Conservation (phyloP, 2,113 vertebrate genomes). For the Megaceryle torquata region DNA sequence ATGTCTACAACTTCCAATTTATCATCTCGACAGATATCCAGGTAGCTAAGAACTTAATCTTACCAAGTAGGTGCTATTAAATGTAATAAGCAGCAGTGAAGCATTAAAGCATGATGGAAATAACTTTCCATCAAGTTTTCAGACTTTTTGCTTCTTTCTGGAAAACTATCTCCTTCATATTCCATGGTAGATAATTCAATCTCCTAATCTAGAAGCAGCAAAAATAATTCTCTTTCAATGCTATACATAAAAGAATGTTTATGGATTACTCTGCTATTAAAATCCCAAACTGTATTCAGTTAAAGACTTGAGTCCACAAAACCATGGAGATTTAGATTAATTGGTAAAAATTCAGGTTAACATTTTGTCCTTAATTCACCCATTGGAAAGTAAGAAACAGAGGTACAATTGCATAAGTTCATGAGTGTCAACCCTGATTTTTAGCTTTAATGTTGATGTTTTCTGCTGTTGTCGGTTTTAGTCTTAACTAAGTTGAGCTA, state of each 20-base stretch:
- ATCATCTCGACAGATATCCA: background rate
- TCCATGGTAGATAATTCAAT: background rate
- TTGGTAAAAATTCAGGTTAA: constrained; percentile 3
- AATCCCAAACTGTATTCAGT: background rate
- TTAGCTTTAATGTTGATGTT: background rate
- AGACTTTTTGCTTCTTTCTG: background rate
- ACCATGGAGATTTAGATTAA: background rate
- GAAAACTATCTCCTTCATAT: background rate
- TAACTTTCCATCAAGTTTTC: background rate
- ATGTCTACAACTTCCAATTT: background rate
- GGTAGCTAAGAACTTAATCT: background rate
- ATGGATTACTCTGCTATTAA: background rate
- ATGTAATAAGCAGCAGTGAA: background rate
- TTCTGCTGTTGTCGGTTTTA: constrained; percentile 26
- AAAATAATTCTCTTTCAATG: background rate
- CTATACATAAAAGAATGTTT: background rate
- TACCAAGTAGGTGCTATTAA: background rate
- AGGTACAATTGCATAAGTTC: constrained; percentile 12
- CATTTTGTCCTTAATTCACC: background rate
- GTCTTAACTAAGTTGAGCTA: background rate
- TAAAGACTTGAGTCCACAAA: background rate
- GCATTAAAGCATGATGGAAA: background rate
- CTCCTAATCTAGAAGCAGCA: background rate
- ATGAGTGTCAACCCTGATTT: constrained; percentile 11
- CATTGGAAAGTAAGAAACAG: constrained; percentile 32